Base-by-base conservation (phyloP, 1,140 invertebrate species). In the Drosophila sucinea region DNA sequence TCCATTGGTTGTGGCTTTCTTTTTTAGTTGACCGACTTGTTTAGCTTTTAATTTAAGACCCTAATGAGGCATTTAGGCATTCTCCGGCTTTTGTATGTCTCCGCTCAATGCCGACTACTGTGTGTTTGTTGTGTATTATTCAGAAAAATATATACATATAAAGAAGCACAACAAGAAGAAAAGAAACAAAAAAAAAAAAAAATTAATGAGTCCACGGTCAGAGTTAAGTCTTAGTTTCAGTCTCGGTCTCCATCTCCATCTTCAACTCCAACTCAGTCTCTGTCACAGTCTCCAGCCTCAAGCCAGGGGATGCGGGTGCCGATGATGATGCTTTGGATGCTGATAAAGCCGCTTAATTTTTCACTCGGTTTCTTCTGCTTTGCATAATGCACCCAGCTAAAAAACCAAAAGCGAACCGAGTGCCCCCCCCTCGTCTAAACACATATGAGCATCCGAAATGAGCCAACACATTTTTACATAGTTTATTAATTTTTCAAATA, bases 331-430 rank as follows among this genome's bases (percentile, higher is more conserved):
- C 70, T 83, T 68, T 60, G 57, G 25, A 75, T 74, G 79, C 82
- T 82, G 83, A 86, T 83, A 87, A 87, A 89, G 80, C 80, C 67
- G 84, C 80, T 87, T 89, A 74, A 89, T 89, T 80, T 83, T 80
- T 87, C 84, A 83, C 73, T 70, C 41, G 68, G 51, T 35, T 73
- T 61, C 56, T 57, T 27, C 63, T 79, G 72, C 76, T 86, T 87
- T 86, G 83, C 83, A 87, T 87, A 87, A 86, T 87, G 76, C 83
- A 86, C 23, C 67, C 30, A 38, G 7, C 10, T 33, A 3, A 11
- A 27, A 51, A 27, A 25, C 44, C 23, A 25, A 47, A 44, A 11
- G 2, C 5, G 3, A 51, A 27, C 23, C 23, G 17, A 17, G 17
- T 17, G 17, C 6, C 44, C 23, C n/a, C 44, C 25, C 25, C 17